Base-by-base conservation (phyloP, 1,140 invertebrate species). In the Macrocentrus cingulum region DNA sequence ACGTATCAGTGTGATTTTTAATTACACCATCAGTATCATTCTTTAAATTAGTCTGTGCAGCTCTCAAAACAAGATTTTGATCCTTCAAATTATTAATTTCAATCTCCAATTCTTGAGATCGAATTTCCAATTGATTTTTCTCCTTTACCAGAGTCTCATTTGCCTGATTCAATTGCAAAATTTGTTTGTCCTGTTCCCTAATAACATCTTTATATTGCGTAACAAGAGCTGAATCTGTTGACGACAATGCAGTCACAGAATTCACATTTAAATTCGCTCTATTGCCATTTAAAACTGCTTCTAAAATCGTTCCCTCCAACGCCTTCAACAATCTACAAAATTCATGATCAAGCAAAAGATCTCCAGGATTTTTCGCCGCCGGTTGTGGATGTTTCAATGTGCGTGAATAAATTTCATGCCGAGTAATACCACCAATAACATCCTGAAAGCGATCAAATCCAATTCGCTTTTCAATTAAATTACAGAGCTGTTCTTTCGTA, bases 331-430 rank as follows among this genome's bases (percentile, higher is more conserved):
- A 77, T 68, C 87, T 87, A 69, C 94, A 97, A 81, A 98, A 99
- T 76, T 98, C 92, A 77, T 94, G 94, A 77, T 99, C 97, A 49
- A 99, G 84, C 19, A 97, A 80, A 15, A 98, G 81, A 63, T 98
- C 93, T 8, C 80, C 81, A 4, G 92, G 80, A 60, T 87, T 79
- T 71, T 88, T 90, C 9, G 87, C 88, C 29, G 85, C 83, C 2
- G 94, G 84, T 74, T 98, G 94, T 1, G 97, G 95, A 72, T 94
- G 92, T 78, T 98, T 98, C 1, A 92, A 86, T 22, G 96, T 92
- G 71, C 87, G 85, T 23, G 90, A 92, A 79, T 98, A 99, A 23
- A 87, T 83, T 80, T 99, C 96, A 69, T 95, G 92, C 56, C 90
- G 88, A 0, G 89, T 87, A 34, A 99, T 88, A 59, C 93, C 89